Conservation (phyloP, 1,140 invertebrate genomes). For the Zophobas atratus region DNA sequence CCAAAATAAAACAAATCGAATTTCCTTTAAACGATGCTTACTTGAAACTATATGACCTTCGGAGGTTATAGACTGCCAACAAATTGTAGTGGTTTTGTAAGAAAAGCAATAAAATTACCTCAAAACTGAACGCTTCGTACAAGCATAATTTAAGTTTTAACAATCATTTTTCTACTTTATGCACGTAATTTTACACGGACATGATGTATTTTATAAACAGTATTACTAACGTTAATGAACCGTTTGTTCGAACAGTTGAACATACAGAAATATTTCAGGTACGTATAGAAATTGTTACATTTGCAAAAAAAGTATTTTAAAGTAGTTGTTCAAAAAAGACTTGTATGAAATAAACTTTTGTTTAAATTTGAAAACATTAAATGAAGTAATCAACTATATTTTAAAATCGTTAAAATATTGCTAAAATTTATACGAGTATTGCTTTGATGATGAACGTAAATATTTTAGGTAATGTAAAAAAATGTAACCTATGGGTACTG, state of each 20-base stretch:
- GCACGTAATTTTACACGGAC: slow-evolving; percentile 42
- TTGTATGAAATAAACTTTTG: no score
- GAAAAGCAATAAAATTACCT: slow-evolving; percentile 34
- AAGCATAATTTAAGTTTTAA: slow-evolving; percentile 34
- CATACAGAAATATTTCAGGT: background rate
- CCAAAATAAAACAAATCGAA: slow-evolving; percentile 23
- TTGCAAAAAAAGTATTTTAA: no score
- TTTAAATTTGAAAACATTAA: no score
- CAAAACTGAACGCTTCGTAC: slow-evolving; percentile 24
- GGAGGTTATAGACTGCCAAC: slow-evolving; percentile 33
- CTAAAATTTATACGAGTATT: no score
- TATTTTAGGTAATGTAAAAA: no score
- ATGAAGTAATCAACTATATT: no score
- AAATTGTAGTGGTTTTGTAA: slow-evolving; percentile 39
- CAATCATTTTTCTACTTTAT: slow-evolving; percentile 14
- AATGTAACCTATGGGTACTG: no score
- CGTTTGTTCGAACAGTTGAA: background rate
- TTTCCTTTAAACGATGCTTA: slow-evolving; percentile 23
- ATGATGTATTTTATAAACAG: slow-evolving; percentile 48
- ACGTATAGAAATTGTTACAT: background rate
- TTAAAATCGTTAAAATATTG: no score
- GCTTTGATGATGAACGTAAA: no score
- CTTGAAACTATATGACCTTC: slow-evolving; percentile 42
- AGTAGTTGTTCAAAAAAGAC: no score
- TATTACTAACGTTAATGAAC: slow-evolving; percentile 26